Base-by-base conservation (phyloP, 2,113 vertebrate species). In the Tragelaphus strepsiceros region DNA sequence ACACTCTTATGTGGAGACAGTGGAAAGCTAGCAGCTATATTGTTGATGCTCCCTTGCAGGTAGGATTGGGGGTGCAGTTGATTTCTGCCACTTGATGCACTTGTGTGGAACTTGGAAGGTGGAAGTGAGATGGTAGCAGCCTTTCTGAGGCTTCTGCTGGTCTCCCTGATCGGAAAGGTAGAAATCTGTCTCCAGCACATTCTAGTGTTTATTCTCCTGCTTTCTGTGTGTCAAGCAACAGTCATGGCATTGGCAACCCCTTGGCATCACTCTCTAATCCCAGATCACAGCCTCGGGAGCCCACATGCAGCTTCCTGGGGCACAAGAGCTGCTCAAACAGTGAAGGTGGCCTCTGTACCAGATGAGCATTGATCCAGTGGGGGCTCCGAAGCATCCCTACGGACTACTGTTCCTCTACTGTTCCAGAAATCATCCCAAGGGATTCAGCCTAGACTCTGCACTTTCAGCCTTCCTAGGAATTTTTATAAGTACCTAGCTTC, bases 281-380 rank as follows among this genome's bases (percentile, higher is more conserved):
- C 5, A 24, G 46, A 21, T 51, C 59, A 62, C 2, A 59, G 53
- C 24, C 86, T 54, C 35, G 19, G 30, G 53, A 7, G 17, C 12
- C 22, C 6, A 3, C 3, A 15, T 53, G 26, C 24, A 56, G 13
- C 43, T 82, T 78, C 30, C 49, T 58, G 8, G 7, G 26, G 6
- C 77, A 6, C 59, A n/a, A n/a, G 26, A 32, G 39, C 46, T 54
- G 53, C 24, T 81, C 24, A 7, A 46, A 30, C 11, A 30, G 61
- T 5, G 8, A 53, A 11, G n/a, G 46, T 3, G 1, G 10, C 49
- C 78, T 9, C 16, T 0, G 5, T 13, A 12, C 49, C 0, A 2
- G 22, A 11, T 0, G 1, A 62, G 28, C 61, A 3, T 24, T 49
- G 13, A 7, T 32, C 74, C 24, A 11, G 15, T 1, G 15, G 11